Percentiles rank a stretch among this genome's conserved stretches.
phyloP scores from a whole-genome alignment of 2,797 vertebrate genomes.

The Pseudopleuronectes americanus region DNA sequence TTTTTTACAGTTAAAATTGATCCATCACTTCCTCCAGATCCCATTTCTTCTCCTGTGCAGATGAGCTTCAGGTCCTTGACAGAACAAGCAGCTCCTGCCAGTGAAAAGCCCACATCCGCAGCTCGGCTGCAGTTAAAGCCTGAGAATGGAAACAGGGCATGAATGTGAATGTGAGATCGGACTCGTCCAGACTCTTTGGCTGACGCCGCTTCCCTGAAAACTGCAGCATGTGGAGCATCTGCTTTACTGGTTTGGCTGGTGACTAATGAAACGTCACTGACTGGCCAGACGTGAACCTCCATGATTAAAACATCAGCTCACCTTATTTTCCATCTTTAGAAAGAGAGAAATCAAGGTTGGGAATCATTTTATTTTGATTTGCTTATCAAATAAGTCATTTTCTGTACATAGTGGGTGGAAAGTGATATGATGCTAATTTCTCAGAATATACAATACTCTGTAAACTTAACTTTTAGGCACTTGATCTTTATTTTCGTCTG shows the following conservation, averaged over 20 bases:
- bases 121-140: constrained; percentile 34
- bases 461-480: no score
- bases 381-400: no score
- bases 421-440: no score
- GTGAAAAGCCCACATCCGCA: constrained; percentile 32
- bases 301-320: constrained; percentile 26
- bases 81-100: constrained; percentile 25
- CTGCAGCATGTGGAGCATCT: constrained; percentile 62
- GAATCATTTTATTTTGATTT: no score
- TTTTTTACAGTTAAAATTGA: not conserved
- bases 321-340: not conserved
- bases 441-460: no score
- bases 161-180: constrained; percentile 49
- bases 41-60: constrained; percentile 3
- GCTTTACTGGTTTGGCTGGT: constrained; percentile 64
- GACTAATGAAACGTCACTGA: constrained; percentile 63
- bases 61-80: constrained; percentile 23
- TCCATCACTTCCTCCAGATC: constrained; percentile 4
- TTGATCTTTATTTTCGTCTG: no score
- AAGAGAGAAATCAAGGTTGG: not conserved
- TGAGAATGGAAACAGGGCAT: constrained; percentile 55
- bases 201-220: constrained; percentile 38
- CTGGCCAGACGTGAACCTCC: constrained; percentile 15
- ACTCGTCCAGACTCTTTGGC: constrained; percentile 56
- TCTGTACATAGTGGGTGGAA: no score